Evolutionary conservation across 2,888 invertebrate genomes (phyloP), one percentile per base, ranked within the genome.

Genomic region (Lathronympha strigana): DNA sequence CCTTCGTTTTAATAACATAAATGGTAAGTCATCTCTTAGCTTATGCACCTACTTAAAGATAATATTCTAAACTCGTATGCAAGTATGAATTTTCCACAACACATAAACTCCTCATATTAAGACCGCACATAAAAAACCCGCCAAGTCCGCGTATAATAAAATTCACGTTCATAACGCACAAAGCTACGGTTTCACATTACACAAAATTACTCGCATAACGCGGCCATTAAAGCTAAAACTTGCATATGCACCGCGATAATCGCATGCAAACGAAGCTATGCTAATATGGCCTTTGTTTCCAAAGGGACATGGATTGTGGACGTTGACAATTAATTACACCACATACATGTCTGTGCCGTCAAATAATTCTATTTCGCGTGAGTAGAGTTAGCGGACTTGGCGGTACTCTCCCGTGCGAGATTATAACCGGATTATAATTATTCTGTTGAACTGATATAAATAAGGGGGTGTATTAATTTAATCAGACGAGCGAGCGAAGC

Each of bases 361-460:
- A 63, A 51, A 64, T 64, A 58, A 64, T 60, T 64, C 58, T 60
- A 64, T 60, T 60, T 58, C 51, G 45, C 45, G 58, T 64, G 50
- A 58, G 58, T 17, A 17, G 64, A 25, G 51, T 45, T 40, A 51
- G 38, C 47, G 45, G 25, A 64, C 64, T 64, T 64, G 64, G 64
- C 53, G 17, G 45, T 36, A 45, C 53, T 53, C 58, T 58, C 17
- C 33, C 51, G 58, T n/a, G 58, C 36, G 38, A 47, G 54, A 54
- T 47, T 54, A 25, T 38, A 28, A 38, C 4, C 17, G n/a, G 13
- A 31, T 13, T 53, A 45, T 43, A 21, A 31, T 21, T 43, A 19
- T 40, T 40, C 15, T 40, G 17, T 15, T 13, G n/a, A 36, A 36
- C 6, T n/a, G n/a, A n/a, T n/a, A n/a, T n/a, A n/a, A n/a, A n/a